These are phyloP conservation scores for Leptinotarsa undecemlineata DNA, from an alignment of 1,140 invertebrate genomes.

Conservation along the genomic window DNA sequence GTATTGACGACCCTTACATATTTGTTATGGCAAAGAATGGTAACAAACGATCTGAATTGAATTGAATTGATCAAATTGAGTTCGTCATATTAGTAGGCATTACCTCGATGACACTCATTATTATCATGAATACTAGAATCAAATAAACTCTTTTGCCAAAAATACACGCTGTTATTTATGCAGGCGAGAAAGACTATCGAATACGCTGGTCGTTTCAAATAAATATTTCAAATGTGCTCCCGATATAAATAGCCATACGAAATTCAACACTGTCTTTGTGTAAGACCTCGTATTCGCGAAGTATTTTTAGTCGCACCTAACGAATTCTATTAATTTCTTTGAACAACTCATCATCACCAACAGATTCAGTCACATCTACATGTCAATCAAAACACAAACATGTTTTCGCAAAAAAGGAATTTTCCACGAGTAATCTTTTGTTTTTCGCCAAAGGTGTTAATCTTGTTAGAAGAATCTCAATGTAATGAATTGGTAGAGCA, in stretches of 20 bases:
- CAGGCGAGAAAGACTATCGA: neutral
- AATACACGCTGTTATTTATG: neutral
- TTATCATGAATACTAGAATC: neutral
- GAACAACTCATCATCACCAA: neutral
- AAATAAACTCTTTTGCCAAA: too few relatives aligned
- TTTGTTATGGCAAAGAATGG: too few relatives aligned
- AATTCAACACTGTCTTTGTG: conserved; percentile 15
- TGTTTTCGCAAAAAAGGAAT: neutral
- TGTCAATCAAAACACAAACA: neutral
- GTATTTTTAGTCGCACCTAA: conserved; percentile 13
- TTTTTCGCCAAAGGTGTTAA: neutral
- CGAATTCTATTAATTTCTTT: neutral
- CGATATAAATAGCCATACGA: conserved; percentile 13
- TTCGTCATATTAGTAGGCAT: too few relatives aligned
- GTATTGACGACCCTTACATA: too few relatives aligned
- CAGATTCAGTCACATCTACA: too few relatives aligned
- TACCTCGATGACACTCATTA: neutral
- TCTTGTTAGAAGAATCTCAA: neutral
- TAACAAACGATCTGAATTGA: too few relatives aligned
- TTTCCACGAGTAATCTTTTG: neutral
- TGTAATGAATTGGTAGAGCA: neutral
- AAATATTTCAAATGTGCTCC: conserved; percentile 18
- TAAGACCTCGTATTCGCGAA: conserved; percentile 7
- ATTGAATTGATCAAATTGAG: too few relatives aligned
- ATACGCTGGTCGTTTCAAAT: neutral